Evolutionary conservation across 2,888 invertebrate genomes (phyloP).

Genomic region (Acrocyrtus sp.): DNA sequence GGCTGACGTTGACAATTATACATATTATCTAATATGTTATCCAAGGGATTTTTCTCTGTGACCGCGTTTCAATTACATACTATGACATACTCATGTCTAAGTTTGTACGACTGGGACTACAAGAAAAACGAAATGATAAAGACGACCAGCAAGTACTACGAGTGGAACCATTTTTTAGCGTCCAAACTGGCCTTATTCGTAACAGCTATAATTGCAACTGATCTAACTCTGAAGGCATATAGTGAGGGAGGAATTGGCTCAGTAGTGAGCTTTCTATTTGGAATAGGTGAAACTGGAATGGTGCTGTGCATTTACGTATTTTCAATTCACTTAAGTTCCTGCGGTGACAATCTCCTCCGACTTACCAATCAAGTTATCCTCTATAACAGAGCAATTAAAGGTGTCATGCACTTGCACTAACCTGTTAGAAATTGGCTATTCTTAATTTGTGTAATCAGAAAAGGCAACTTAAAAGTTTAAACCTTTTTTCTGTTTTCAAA

Average conservation of each 20-base stretch:
- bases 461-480: not conserved
- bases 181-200: not conserved
- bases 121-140: not conserved
- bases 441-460: not conserved
- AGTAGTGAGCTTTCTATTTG: not conserved
- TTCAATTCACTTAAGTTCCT: not conserved
- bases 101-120: conserved; percentile 2
- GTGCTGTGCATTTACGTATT: not conserved
- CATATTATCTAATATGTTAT: too few species aligned
- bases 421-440: too few species aligned
- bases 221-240: not conserved
- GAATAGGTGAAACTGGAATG: not conserved
- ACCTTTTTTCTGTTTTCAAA: not conserved
- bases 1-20: too few species aligned
- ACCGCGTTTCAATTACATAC: not conserved
- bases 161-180: not conserved
- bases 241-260: not conserved
- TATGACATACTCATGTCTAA: not conserved
- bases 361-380: not conserved
- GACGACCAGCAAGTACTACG: not conserved
- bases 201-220: not conserved
- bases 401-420: too few species aligned
- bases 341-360: not conserved
- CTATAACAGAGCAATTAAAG: not conserved
- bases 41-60: not conserved